Conservation (phyloP, 2,888 invertebrate species). For the Dicycla oo region DNA sequence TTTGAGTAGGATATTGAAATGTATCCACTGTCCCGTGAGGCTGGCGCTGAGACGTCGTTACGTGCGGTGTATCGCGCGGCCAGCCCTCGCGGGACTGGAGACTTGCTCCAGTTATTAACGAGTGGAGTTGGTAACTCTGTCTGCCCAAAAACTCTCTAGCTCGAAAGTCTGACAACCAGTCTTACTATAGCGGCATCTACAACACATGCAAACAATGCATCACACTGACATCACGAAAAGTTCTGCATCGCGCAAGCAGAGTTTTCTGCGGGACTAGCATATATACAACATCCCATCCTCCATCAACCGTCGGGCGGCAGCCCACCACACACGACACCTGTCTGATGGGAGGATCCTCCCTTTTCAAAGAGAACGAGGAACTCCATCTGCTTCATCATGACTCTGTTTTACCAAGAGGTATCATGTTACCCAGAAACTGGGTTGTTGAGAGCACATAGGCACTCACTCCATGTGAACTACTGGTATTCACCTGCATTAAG, state of each 20-base stretch:
- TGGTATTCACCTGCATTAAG: too few relatives aligned
- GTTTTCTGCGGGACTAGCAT: not conserved
- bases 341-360: not conserved
- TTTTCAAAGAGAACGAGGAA: not conserved
- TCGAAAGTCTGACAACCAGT: not conserved
- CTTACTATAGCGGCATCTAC: not conserved
- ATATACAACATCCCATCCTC: not conserved
- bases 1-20: conserved; percentile 52
- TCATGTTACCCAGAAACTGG: not conserved
- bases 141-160: not conserved
- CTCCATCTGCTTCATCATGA: not conserved
- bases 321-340: not conserved
- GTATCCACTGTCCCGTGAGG: conserved; percentile 29
- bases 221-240: not conserved
- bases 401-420: not conserved
- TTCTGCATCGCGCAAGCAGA: not conserved
- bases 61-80: conserved; percentile 43
- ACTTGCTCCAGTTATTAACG: conserved; percentile 13
- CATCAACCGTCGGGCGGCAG: not conserved
- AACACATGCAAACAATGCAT: not conserved
- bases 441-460: not conserved
- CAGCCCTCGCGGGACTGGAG: conserved; percentile 19
- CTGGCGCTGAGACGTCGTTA: conserved; percentile 40
- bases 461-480: too few relatives aligned
- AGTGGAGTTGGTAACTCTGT: conserved; percentile 13